phyloP scores from a whole-genome alignment of 92 coral and sea anemone genomes.

The Umimayanthus chanpuru region DNA sequence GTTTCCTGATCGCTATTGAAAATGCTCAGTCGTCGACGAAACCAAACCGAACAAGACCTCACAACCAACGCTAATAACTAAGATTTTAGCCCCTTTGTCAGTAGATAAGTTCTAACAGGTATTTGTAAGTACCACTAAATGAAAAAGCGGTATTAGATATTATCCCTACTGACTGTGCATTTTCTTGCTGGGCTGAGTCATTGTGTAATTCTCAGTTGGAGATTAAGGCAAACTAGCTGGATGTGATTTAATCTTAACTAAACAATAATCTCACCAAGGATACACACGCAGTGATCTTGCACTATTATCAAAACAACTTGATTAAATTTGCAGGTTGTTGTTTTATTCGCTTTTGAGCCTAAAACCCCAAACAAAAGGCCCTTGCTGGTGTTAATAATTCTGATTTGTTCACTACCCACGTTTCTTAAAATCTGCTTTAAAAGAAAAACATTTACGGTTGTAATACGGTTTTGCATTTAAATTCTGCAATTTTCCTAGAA shows the following conservation, averaged over 20 bases:
- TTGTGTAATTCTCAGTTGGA: neutral
- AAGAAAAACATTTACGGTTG: neutral
- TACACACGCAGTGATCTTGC: neutral
- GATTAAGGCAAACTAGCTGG: neutral
- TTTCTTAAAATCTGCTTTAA: neutral
- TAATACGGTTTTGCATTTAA: neutral
- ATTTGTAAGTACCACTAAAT: neutral
- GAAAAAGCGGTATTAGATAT: neutral
- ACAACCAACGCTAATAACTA: no score
- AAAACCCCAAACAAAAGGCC: neutral
- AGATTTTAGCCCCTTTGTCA: no score
- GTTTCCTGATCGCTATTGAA: no score
- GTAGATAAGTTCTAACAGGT: no score
- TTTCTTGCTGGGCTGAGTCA: neutral
- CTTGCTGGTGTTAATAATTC: neutral
- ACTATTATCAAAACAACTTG: neutral
- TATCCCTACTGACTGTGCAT: no score
- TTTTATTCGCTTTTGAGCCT: neutral
- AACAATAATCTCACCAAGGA: neutral
- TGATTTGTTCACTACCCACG: neutral
- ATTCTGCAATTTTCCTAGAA: neutral
- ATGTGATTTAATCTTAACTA: neutral
- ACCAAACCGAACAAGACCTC: neutral
- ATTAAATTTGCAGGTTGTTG: neutral
- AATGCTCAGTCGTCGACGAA: neutral